Evolutionary conservation across 2,888 invertebrate genomes (phyloP), one percentile per base, ranked within the genome.

Genomic region (Eremobia ochroleuca): DNA sequence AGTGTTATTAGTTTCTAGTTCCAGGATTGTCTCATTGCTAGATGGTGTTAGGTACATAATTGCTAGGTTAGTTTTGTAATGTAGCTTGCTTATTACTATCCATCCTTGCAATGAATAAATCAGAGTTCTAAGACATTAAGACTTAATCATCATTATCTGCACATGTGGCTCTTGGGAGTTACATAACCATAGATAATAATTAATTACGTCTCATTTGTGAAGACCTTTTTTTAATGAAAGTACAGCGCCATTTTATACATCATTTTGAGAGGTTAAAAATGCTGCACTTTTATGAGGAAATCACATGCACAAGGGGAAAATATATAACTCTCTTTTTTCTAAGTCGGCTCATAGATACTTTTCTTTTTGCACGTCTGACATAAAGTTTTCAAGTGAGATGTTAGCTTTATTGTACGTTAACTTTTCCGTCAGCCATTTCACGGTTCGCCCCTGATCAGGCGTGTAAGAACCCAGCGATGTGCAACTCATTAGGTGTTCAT

Each of bases 391-490:
- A 21, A 66, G 28, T 37, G 6, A 58, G 34, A 46, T 34, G 58
- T 52, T 31, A 67, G 25, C n/a, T 73, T 65, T 71, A 52, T 46
- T 40, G 28, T 70, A 66, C 74, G 37, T 75, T 40, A 66, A 31
- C 34, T 69, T 55, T 82, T 59, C 31, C 34, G 61, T 52, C 15
- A n/a, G 80, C 28, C 49, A 66, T 83, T 74, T 83, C 21, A 61
- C 34, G 55, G 55, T 6, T 43, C n/a, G 74, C 0, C 55, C n/a
- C 11, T 62, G 61, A 79, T 84, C 84, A 79, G 40, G 65, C 84
- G 74, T 79, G 84, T 31, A 28, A 52, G 84, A 82, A 74, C 1
- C 31, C 82, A 79, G 34, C 31, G 69, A 52, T 75, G 82, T 84
- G 85, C 67, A 62, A 72, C n/a, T 43, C 25, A 68, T 81, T 81